Base-by-base conservation (phyloP, 1,140 invertebrate genomes). In the Hydropsyche tenuis region DNA sequence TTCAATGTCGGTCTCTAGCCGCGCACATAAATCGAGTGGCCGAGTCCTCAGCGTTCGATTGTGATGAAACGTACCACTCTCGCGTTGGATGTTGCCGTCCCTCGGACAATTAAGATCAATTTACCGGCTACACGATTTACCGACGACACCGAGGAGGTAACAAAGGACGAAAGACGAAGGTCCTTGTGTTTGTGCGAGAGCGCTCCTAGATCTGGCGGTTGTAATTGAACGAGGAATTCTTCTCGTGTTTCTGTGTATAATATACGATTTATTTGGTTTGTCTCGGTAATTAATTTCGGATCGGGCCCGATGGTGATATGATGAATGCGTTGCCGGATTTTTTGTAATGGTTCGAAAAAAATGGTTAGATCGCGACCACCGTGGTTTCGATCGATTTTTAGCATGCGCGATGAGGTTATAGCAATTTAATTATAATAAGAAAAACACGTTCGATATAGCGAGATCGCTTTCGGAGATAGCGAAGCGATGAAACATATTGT, bases 31-130 rank as follows among this genome's bases (percentile, higher is more conserved):
- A 70, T 70, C 51, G 42, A 46, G 16, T n/a, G n/a, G n/a, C 5
- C 22, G 37, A 68, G 65, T 68, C 43, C 23, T 27, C 68, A 48
- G 42, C 68, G 68, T 56, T 70, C 51, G 68, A 70, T 70, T 70
- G 68, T 56, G 68, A 70, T 70, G 68, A 70, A 70, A 70, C 25
- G n/a, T n/a, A n/a, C n/a, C n/a, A n/a, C n/a, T n/a, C n/a, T n/a
- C n/a, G n/a, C n/a, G 68, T 25, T 46, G 46, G 12, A 70, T 70
- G 68, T 70, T 43, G 37, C 48, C 46, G 25, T 70, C 68, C 25
- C 65, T 25, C 48, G 48, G 51, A 70, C 68, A 70, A 70, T 70
- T 70, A 70, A 70, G 68, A 70, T 70, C 68, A 70, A 70, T 70
- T 70, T 70, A 70, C 68, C 68, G 68, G 48, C 45, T 48, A 56